Base-by-base conservation (phyloP, 2,888 invertebrate genomes). In the Tenthredo scrophulariae region DNA sequence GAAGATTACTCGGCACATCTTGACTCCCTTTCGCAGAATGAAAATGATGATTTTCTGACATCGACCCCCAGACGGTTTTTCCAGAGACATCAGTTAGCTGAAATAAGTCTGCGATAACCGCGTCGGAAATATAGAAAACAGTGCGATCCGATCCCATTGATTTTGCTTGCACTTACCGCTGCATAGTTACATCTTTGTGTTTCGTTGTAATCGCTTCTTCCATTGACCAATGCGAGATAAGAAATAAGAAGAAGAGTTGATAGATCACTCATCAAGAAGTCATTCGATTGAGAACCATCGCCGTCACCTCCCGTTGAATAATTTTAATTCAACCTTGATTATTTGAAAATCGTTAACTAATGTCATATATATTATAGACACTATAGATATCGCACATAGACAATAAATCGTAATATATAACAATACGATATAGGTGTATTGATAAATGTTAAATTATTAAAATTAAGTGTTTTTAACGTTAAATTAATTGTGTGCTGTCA, bases 401-500 rank as follows among this genome's bases (percentile, higher is more conserved):
- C 62, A 62, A 80, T 77, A 77, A 62, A 80, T 40, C 22, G 1
- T 37, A 62, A n/a, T 40, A 40, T 15, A 77, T 33, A 74, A 77
- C 33, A 80, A 40, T 80, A 80, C 58, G 62, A 50, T 62, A 62
- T 80, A 58, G 37, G 80, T 80, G 80, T 80, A 54, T 80, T 80
- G 40, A 40, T 62, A 10, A 62, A 80, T 80, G 58, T 80, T 80
- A 40, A 80, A 58, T 37, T 80, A 37, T 80, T 80, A 9, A 50
- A 80, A 58, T 62, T 58, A 40, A 62, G 80, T 80, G 80, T 80
- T 50, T 62, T 80, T 62, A 62, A 80, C 1, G 40, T 62, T 15
- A 80, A 80, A 62, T 54, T 62, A 80, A 22, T 67, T 18, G 37
- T 80, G 62, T 40, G 80, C 80, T 62, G n/a, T 62, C 58, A 13